A percentile compares a stretch with the other conserved stretches of the same genome.
Evolutionary conservation across 92 coral and sea anemone genomes (phyloP).

Genomic region (Heliopora coerulea): DNA sequence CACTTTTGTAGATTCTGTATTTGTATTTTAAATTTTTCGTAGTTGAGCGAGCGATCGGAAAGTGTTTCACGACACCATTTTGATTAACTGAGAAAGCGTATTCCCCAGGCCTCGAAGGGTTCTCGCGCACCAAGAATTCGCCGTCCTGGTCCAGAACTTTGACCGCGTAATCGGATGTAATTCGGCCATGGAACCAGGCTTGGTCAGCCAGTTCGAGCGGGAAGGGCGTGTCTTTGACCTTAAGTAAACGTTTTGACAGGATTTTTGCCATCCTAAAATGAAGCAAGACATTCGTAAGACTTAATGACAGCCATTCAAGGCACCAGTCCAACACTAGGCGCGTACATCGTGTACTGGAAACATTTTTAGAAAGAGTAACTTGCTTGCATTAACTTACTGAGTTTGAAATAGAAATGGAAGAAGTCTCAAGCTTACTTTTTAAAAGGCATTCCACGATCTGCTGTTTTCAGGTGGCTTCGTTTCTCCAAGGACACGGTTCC

Average conservation of each 20-base stretch:
- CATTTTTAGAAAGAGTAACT: no score
- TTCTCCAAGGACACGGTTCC: conserved; percentile 4
- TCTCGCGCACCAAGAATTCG: conserved; percentile 94
- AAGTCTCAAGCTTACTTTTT: conserved; percentile 29
- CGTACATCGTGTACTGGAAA: no score
- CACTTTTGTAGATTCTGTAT: conserved; percentile 72
- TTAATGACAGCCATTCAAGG: no score
- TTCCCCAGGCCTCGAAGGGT: conserved; percentile 94
- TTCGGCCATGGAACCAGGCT: conserved; percentile 96
- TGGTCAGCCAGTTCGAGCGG: conserved; percentile 70
- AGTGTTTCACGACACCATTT: conserved; percentile 61
- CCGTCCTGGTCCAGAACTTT: conserved; percentile 76
- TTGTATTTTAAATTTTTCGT: conserved; percentile 50
- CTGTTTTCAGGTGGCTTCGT: conserved; percentile 15
- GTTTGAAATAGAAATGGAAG: no score
- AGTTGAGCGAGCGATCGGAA: conserved; percentile 67
- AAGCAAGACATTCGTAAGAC: no score
- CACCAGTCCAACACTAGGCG: no score
- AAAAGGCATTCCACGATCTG: conserved; percentile 40
- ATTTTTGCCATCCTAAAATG: conserved; percentile 36
- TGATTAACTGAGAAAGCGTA: conserved; percentile 76
- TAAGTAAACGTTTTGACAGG: conserved; percentile 29
- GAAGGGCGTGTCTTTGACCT: conserved; percentile 29
- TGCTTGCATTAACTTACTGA: no score
- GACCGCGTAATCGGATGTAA: conserved; percentile 93